Evolutionary conservation across 35 echinoderm and acorn worm species (phyloP).

Genomic region (Apostichopus parvimensis): DNA sequence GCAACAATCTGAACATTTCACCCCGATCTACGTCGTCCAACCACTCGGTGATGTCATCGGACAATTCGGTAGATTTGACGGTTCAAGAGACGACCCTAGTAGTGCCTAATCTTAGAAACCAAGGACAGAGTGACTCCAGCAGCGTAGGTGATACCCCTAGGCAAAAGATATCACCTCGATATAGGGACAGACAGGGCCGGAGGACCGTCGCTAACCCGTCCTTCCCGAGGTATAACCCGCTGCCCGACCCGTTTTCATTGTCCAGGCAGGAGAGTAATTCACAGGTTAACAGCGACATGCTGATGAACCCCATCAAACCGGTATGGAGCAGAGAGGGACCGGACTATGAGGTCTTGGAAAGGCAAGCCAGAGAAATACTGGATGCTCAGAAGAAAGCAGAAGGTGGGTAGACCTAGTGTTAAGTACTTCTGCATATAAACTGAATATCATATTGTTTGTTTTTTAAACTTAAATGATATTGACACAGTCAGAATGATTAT

Average conservation of each 20-base stretch:
- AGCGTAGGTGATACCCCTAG: background rate
- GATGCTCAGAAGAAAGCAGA: slow-evolving; percentile 66
- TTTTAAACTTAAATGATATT: too few species aligned
- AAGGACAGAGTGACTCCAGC: slow-evolving; percentile 26
- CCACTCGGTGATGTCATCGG: background rate
- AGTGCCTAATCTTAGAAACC: slow-evolving; percentile 26
- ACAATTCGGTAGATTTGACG: background rate
- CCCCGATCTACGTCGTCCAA: slow-evolving; percentile 16
- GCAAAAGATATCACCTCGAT: background rate
- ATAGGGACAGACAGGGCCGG: background rate
- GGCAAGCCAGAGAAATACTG: slow-evolving; percentile 81
- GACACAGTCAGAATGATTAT: too few species aligned
- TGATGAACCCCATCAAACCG: slow-evolving; percentile 58
- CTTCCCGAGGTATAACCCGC: slow-evolving; percentile 10
- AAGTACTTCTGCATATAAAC: too few species aligned
- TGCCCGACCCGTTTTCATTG: slow-evolving; percentile 40
- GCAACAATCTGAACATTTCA: background rate
- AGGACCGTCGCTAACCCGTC: slow-evolving; percentile 6
- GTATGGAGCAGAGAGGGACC: slow-evolving; percentile 74
- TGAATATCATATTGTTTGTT: too few species aligned
- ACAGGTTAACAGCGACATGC: slow-evolving; percentile 20
- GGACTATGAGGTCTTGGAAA: slow-evolving; percentile 73
- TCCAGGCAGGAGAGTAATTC: background rate
- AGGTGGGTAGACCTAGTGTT: background rate
- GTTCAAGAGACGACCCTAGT: slow-evolving; percentile 2